Conservation (phyloP, 2,888 invertebrate species). For the Arctia plantaginis region DNA sequence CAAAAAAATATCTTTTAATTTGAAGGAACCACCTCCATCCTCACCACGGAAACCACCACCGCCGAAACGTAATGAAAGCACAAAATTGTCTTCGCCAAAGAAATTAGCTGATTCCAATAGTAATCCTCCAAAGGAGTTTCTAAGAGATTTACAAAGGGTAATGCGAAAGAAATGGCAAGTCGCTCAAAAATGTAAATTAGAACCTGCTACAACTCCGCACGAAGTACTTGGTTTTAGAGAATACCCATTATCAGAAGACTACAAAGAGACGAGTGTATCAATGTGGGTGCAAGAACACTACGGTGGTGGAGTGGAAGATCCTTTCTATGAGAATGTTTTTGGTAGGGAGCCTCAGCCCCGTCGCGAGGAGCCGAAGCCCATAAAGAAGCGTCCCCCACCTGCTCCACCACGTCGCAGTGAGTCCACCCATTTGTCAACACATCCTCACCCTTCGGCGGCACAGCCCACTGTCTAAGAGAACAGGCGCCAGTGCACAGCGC, state of each 20-base stretch:
- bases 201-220: conserved; percentile 95
- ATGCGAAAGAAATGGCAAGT: conserved; percentile 98
- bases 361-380: conserved; percentile 73
- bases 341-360: conserved; percentile 65
- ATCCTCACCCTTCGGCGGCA: conserved; percentile 57
- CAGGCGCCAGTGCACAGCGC: conserved; percentile 12
- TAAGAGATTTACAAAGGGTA: conserved; percentile 95
- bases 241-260: conserved; percentile 90
- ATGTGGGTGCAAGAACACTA: conserved; percentile 97
- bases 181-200: conserved; percentile 95
- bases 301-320: conserved; percentile 86
- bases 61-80: conserved; percentile 91
- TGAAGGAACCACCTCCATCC: conserved; percentile 83
- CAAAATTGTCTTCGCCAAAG: conserved; percentile 91
- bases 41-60: conserved; percentile 90
- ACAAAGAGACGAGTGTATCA: conserved; percentile 93
- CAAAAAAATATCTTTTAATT: conserved; percentile 89
- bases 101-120: conserved; percentile 90
- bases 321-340: conserved; percentile 92
- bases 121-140: conserved; percentile 92
- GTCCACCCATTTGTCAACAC: conserved; percentile 78
- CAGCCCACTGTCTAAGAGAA: conserved; percentile 67
- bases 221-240: conserved; percentile 96
- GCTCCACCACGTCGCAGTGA: conserved; percentile 96
- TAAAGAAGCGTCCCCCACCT: conserved; percentile 93